phyloP scores from a whole-genome alignment of 2,888 invertebrate species.

The Eristalinus sepulchralis region DNA sequence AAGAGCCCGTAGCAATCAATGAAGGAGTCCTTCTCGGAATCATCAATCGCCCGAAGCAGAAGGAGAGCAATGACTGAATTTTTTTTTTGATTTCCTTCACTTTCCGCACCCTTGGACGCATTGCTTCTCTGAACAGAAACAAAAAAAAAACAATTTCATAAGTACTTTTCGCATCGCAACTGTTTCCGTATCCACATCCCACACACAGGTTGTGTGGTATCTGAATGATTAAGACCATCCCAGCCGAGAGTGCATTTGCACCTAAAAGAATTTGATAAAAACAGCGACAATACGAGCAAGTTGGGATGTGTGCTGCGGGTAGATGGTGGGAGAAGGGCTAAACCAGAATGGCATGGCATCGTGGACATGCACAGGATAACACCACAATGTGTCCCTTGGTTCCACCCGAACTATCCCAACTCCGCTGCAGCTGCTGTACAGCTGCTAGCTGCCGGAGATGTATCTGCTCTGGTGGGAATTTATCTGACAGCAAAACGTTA shows the following conservation, averaged over 20 bases:
- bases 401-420: background rate
- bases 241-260: constrained; percentile 48
- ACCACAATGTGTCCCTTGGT: constrained; percentile 26
- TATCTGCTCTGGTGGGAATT: constrained; percentile 59
- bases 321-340: constrained; percentile 1
- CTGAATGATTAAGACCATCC: constrained; percentile 45
- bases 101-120: background rate
- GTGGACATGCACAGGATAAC: constrained; percentile 2
- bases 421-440: background rate
- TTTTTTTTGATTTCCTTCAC: background rate
- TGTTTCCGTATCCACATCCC: background rate
- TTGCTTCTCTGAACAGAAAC: background rate
- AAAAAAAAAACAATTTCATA: background rate
- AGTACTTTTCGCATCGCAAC: background rate
- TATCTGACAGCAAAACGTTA: constrained; percentile 65
- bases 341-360: background rate
- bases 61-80: background rate
- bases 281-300: background rate
- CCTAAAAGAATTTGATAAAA: constrained; percentile 46
- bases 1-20: background rate
- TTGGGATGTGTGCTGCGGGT: constrained; percentile 15
- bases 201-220: background rate
- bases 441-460: constrained; percentile 38
- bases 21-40: background rate
- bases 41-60: background rate